Conservation (phyloP, 2,888 invertebrate species). For the Trichogramma dendrolimi region DNA sequence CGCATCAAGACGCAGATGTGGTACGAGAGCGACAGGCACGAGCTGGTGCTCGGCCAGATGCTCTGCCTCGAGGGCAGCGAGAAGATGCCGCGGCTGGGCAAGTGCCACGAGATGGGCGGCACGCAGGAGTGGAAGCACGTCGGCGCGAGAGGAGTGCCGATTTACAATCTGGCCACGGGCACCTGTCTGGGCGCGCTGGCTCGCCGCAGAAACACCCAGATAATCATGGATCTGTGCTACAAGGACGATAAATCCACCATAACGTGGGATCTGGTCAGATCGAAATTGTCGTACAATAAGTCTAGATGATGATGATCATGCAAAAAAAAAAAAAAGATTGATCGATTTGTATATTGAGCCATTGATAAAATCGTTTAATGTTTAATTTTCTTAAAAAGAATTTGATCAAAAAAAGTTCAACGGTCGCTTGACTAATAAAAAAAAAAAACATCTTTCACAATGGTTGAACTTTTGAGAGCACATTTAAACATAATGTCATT, state of each 20-base stretch:
- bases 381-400: too few relatives aligned
- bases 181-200: conserved; percentile 68
- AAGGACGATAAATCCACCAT: conserved; percentile 51
- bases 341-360: background rate
- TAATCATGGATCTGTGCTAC: conserved; percentile 63
- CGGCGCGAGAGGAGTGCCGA: conserved; percentile 66
- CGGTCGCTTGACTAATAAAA: too few relatives aligned
- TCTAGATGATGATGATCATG: conserved; percentile 37
- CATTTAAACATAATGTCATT: too few relatives aligned
- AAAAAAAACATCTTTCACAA: too few relatives aligned
- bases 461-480: too few relatives aligned
- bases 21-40: conserved; percentile 79
- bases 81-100: conserved; percentile 69
- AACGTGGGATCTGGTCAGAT: conserved; percentile 57
- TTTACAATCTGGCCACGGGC: conserved; percentile 83
- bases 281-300: conserved; percentile 37
- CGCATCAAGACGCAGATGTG: conserved; percentile 73
- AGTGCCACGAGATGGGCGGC: conserved; percentile 89
- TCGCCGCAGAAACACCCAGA: conserved; percentile 51
- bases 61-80: conserved; percentile 77
- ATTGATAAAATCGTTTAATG: too few relatives aligned
- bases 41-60: conserved; percentile 77
- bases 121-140: conserved; percentile 90
- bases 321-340: background rate
- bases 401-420: too few relatives aligned